These are phyloP conservation scores for Triplophysa siluroides DNA, from an alignment of 2,113 vertebrate genomes.

Conservation along the genomic window DNA sequence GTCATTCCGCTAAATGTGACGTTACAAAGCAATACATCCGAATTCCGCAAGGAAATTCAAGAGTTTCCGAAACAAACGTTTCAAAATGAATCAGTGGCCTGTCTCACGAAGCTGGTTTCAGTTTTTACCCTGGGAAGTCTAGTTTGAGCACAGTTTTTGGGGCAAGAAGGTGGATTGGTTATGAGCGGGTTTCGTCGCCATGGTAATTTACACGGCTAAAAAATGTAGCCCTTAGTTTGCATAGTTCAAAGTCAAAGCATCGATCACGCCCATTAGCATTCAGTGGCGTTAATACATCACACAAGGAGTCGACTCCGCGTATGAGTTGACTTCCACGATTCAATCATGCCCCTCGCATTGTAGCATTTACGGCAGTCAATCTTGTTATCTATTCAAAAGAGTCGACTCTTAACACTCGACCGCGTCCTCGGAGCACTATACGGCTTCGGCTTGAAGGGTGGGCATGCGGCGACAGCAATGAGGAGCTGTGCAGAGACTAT, in stretches of 20 bases:
- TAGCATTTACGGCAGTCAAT: neutral
- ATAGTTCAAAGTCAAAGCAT: slow-evolving; percentile 18
- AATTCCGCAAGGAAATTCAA: too few relatives aligned
- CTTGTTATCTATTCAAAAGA: neutral
- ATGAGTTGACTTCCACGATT: neutral
- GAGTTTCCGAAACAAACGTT: too few relatives aligned
- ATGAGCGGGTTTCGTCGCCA: too few relatives aligned
- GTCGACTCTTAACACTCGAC: neutral
- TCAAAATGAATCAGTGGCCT: too few relatives aligned
- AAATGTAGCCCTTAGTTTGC: neutral
- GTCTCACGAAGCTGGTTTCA: too few relatives aligned
- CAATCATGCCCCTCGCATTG: neutral
- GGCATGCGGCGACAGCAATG: slow-evolving; percentile 40
- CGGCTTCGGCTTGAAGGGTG: slow-evolving; percentile 21
- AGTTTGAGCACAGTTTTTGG: too few relatives aligned
- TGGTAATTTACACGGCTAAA: too few relatives aligned
- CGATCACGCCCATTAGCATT: slow-evolving; percentile 9
- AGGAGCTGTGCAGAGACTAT: slow-evolving; percentile 14
- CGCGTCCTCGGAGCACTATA: slow-evolving; percentile 9
- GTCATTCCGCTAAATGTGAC: too few relatives aligned
- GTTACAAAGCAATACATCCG: too few relatives aligned
- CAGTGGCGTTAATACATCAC: neutral
- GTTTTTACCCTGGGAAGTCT: too few relatives aligned
- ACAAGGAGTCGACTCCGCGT: neutral
- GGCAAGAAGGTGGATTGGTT: too few relatives aligned